Base-by-base conservation (phyloP, 2,888 invertebrate species). In the Ethmia dodecea region DNA sequence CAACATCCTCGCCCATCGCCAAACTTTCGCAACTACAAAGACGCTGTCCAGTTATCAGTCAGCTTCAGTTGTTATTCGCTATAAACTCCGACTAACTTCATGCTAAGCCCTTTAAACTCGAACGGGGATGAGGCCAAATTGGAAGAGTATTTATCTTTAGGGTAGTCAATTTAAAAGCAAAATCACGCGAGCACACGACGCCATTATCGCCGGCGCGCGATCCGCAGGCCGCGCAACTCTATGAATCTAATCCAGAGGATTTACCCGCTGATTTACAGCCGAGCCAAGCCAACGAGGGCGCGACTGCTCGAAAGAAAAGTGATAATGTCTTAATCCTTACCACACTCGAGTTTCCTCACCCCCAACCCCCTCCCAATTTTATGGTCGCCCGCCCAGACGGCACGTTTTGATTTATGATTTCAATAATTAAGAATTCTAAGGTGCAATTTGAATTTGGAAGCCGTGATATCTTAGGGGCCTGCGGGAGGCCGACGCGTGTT, bases 261-360 rank as follows among this genome's bases (percentile, higher is more conserved):
- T 81, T 80, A 77, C 75, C 71, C 73, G 60, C 84, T 87, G 88
- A 88, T 88, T 88, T 87, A 86, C 81, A 83, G 83, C 69, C 76
- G 72, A 67, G 61, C 58, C 60, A 64, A 52, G 74, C 70, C 71
- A 60, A 67, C 60, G 70, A 74, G 79, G 83, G 81, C 80, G 74
- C 71, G 69, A 69, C 69, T 76, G 72, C 74, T 75, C 56, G 67
- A 87, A 88, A 88, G 88, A 88, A 89, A 89, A 89, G 89, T 89
- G 89, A 89, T 89, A 89, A 89, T 89, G 89, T 89, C 88, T 88
- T 89, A 88, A 89, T 88, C 88, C 88, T 40, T 78, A 81, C 78
- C 87, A 86, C 86, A 86, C 86, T 84, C 66, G 76, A 80, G 71
- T 60, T 66, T 69, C 56, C 67, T 63, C 59, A 56, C 52, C 47